Base-by-base conservation (phyloP, 2,113 vertebrate species). In the Lathamus discolor region DNA sequence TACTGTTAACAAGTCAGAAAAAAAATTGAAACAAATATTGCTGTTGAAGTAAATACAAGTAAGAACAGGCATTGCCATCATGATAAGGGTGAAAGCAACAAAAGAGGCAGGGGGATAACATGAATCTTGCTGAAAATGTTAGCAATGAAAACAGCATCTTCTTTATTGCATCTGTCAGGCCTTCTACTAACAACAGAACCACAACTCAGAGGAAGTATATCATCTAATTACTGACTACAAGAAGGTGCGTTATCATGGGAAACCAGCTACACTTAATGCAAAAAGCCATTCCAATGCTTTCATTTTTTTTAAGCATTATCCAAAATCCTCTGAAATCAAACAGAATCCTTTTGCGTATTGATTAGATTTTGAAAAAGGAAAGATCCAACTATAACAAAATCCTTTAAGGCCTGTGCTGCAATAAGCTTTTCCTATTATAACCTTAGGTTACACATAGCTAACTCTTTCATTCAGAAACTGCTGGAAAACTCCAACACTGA, bases 371-470 rank as follows among this genome's bases (percentile, higher is more conserved):
- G 24, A 67, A 82, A 43, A 51, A 35, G 9, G 28, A 52, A 82
- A 69, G 11, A 51, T 39, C 6, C 11, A 72, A 27, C 5, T 2
- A 10, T 61, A 29, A 70, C 9, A 52, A 94, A 67, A 39, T 33
- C 10, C 13, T 67, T 1, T 4, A 44, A 35, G 9, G n/a, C 14
- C 13, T 46, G 2, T 55, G 20, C 10, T 72, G 11, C 8, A 51
- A 28, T 27, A 72, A 33, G 1, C 23, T 5, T 64, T 84, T n/a
- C 13, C 5, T 61, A 4, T 25, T 62, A 23, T 57, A 79, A 35
- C 2, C 1, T 66, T 59, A 17, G 3, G 0, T 73, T 83, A 52
- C 10, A 27, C 4, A 14, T 22, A 4, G 7, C 8, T 81, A 24
- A 11, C 11, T 62, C 35, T 55, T 59, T 35, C 17, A 25, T 27